phyloP scores from a whole-genome alignment of 2,888 invertebrate genomes.

The Xylota sylvarum region DNA sequence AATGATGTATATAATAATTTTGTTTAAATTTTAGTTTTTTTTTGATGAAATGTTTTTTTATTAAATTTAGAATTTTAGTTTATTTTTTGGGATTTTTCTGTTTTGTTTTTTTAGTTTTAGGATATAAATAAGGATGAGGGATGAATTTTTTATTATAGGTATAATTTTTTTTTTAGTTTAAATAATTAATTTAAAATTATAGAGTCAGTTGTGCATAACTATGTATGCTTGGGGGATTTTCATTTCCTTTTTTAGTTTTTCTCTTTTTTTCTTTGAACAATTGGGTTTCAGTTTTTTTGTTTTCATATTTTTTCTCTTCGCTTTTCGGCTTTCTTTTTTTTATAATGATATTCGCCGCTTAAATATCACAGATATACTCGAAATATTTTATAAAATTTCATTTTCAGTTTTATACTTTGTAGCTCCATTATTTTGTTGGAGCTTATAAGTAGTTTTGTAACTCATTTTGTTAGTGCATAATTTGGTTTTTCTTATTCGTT shows the following conservation, averaged over 20 bases:
- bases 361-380: conserved; percentile 69
- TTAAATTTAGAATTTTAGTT: conserved; percentile 61
- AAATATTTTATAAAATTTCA: conserved; percentile 48
- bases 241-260: conserved; percentile 2
- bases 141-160: conserved; percentile 32
- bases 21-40: not conserved
- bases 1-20: not conserved
- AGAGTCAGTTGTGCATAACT: conserved; percentile 27
- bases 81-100: conserved; percentile 45
- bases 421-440: not conserved
- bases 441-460: not conserved
- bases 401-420: conserved; percentile 14
- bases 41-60: conserved; percentile 20
- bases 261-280: conserved; percentile 3
- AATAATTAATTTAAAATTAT: conserved; percentile 15
- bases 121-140: conserved; percentile 69
- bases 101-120: conserved; percentile 16
- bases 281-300: conserved; percentile 3
- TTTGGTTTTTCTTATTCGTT: conserved; percentile 16
- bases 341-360: conserved; percentile 62
- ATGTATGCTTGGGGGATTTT: conserved; percentile 14
- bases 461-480: not conserved
- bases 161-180: conserved; percentile 6
- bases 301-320: not conserved
- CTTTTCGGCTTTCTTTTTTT: conserved; percentile 29